A percentile compares a stretch with the other conserved stretches of the same genome.
phyloP scores from a whole-genome alignment of 2,113 vertebrate species.

The Plecturocebus donacophilus region DNA sequence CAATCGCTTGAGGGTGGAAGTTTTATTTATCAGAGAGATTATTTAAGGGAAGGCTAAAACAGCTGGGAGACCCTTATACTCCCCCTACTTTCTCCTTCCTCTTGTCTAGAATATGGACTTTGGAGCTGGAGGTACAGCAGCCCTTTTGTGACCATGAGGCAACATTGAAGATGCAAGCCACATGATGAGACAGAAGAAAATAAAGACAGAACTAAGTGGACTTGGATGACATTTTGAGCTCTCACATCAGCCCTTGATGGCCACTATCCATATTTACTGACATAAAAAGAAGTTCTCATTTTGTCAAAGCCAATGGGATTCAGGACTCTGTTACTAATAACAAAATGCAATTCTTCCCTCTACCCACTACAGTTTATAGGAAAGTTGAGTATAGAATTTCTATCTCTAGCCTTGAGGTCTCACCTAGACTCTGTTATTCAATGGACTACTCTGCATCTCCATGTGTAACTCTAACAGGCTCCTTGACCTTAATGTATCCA shows the following conservation, averaged over 20 bases:
- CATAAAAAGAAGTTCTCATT: neutral
- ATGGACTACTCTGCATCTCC: neutral
- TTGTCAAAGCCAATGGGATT: neutral
- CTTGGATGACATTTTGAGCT: neutral
- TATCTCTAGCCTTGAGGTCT: neutral
- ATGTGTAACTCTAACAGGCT: neutral
- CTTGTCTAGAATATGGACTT: neutral
- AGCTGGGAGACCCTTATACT: neutral
- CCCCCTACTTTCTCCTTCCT: neutral
- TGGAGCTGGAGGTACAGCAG: neutral
- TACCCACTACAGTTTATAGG: neutral
- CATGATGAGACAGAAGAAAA: neutral
- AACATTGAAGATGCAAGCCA: neutral
- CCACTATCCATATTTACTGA: neutral
- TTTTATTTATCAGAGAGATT: neutral
- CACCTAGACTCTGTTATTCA: neutral
- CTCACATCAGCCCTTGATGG: neutral
- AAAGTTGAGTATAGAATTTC: neutral
- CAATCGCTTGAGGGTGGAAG: neutral
- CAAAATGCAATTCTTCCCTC: neutral
- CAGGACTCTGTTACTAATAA: neutral
- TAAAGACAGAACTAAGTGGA: neutral
- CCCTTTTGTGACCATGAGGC: neutral
- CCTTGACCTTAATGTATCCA: neutral
- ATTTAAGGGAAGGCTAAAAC: neutral